Conservation (phyloP, 2,888 invertebrate genomes). For the Drosophila stalkeri region DNA sequence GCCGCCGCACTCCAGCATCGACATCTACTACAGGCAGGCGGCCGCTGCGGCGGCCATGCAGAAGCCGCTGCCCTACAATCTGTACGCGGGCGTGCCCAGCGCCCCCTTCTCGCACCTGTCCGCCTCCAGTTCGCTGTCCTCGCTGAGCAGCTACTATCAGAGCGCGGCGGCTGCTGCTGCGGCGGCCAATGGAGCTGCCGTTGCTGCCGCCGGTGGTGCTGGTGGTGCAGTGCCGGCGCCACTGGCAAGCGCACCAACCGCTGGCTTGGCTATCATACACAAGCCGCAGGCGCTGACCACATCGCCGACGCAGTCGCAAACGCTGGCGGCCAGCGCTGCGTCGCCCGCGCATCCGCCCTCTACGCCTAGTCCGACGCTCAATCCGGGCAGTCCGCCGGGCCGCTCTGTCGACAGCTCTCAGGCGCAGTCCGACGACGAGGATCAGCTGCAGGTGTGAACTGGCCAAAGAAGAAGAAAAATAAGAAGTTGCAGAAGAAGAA, state of each 20-base stretch:
- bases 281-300: conserved; percentile 49
- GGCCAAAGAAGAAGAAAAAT: background rate
- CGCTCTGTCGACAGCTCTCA: conserved; percentile 84
- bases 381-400: conserved; percentile 85
- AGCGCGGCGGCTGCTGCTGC: conserved; percentile 75
- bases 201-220: conserved; percentile 21
- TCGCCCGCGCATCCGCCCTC: conserved; percentile 70
- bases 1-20: conserved; percentile 89
- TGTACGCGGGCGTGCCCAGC: conserved; percentile 85
- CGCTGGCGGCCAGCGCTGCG: conserved; percentile 22
- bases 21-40: conserved; percentile 93
- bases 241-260: conserved; percentile 11
- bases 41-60: conserved; percentile 92
- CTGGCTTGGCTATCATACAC: conserved; percentile 39
- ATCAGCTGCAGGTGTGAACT: conserved; percentile 84
- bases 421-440: conserved; percentile 85
- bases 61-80: conserved; percentile 93
- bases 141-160: conserved; percentile 87
- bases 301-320: conserved; percentile 37
- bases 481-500: conserved; percentile 46
- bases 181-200: conserved; percentile 32
- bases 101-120: conserved; percentile 86
- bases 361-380: conserved; percentile 84
- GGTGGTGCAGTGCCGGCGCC: conserved; percentile 21
- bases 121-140: conserved; percentile 88